Conservation (phyloP, 2,888 invertebrate species). For the Drosophila melanosoma region DNA sequence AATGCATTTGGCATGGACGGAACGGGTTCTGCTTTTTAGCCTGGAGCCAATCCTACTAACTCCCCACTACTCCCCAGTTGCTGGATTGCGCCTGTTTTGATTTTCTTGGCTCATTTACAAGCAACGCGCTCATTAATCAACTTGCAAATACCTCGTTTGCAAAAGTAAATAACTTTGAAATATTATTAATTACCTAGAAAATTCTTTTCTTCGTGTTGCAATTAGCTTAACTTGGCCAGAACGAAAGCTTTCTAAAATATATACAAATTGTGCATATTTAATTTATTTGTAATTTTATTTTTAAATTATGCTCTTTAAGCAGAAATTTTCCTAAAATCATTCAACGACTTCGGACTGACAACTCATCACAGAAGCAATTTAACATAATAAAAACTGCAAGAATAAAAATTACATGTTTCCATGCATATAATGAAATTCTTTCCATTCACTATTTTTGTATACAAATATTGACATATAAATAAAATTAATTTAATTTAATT, state of each 20-base stretch:
- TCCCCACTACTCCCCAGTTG: background rate
- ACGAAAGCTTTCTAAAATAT: background rate
- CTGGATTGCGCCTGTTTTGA: slow-evolving; percentile 62
- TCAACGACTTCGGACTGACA: background rate
- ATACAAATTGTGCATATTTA: background rate
- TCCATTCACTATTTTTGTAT: background rate
- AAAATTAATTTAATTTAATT: background rate
- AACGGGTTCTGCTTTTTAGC: slow-evolving; percentile 35
- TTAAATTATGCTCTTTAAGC: background rate
- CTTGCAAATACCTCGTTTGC: slow-evolving; percentile 23
- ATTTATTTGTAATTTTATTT: background rate
- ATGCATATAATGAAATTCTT: background rate
- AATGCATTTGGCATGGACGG: slow-evolving; percentile 66
- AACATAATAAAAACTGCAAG: background rate
- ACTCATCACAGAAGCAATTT: background rate
- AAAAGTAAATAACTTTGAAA: slow-evolving; percentile 3
- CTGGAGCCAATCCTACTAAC: background rate
- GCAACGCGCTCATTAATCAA: slow-evolving; percentile 63
- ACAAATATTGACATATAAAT: background rate
- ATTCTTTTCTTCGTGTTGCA: slow-evolving; percentile 8
- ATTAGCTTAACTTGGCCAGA: background rate
- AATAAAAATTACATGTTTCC: background rate
- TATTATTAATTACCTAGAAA: slow-evolving; percentile 11
- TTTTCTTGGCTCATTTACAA: slow-evolving; percentile 71
- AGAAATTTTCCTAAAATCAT: background rate